These are phyloP conservation scores for Amblyornis subalaris DNA, from an alignment of 2,113 vertebrate genomes.

Conservation along the genomic window DNA sequence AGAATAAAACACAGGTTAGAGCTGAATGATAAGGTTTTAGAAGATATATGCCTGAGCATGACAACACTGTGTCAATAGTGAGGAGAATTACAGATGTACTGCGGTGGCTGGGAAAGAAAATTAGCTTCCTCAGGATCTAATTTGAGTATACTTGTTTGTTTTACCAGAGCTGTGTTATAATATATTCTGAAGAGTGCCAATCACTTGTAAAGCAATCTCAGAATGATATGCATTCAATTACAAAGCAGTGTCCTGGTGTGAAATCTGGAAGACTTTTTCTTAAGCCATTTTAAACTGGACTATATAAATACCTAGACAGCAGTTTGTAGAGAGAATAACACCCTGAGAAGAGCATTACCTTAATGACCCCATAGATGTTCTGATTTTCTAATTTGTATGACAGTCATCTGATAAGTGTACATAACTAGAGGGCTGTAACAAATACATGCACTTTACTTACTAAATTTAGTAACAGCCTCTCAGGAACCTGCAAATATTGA, in stretches of 20 bases:
- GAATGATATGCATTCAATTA: conserved; percentile 8
- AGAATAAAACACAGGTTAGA: neutral
- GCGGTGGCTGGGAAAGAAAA: conserved; percentile 17
- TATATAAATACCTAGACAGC: neutral
- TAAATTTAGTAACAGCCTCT: neutral
- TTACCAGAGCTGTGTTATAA: conserved; percentile 22
- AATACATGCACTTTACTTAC: neutral
- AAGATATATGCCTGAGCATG: neutral
- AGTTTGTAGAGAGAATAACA: neutral
- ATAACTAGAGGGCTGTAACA: neutral
- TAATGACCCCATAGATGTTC: neutral
- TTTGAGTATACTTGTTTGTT: conserved; percentile 38
- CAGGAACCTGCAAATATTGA: neutral
- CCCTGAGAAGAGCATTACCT: neutral
- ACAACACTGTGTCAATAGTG: neutral
- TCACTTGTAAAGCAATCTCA: conserved; percentile 41
- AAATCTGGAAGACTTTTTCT: conserved; percentile 1
- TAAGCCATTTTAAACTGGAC: conserved; percentile 11
- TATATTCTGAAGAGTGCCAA: conserved; percentile 40
- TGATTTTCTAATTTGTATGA: conserved; percentile 18
- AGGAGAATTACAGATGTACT: conserved; percentile 32
- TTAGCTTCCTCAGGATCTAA: conserved; percentile 32
- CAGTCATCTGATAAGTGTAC: neutral
- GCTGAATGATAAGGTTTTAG: neutral
- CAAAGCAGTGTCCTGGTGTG: neutral